Base-by-base conservation (phyloP, 1,140 invertebrate genomes). In the Scaptodrosophila lebanonensis region DNA sequence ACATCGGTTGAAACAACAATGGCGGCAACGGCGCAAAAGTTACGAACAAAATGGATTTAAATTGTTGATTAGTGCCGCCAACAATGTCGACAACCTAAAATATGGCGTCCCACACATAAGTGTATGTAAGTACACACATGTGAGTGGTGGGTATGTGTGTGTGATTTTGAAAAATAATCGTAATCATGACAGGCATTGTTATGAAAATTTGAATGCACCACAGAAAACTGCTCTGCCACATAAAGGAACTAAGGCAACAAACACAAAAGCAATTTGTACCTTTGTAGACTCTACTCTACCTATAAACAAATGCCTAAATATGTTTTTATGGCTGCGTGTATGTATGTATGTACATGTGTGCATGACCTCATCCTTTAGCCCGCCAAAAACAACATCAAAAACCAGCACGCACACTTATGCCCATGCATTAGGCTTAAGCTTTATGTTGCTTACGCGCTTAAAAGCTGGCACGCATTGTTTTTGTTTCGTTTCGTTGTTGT, bases 91-190 rank as follows among this genome's bases (percentile, higher is more conserved):
- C 53, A 45, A 63, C 43, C 22, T 8, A 25, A 25, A 25, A 25
- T 25, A n/a, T n/a, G n/a, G n/a, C n/a, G n/a, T n/a, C n/a, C n/a
- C n/a, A n/a, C n/a, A n/a, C n/a, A n/a, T n/a, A n/a, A n/a, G n/a
- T n/a, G n/a, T n/a, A n/a, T n/a, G n/a, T n/a, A n/a, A n/a, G 68
- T 38, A 57, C 39, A 29, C 33, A 11, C 33, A 13, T 9, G 8
- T 13, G 32, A 8, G 32, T 44, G 35, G 15, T 44, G 18, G 16
- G 22, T n/a, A n/a, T 36, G 29, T 35, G 9, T 35, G 43, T 57
- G 63, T 44, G 45, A 73, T 66, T 82, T 82, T 82, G 75, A 82
- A 82, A 82, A 83, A 82, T 82, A 82, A 82, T 82, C 76, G 70
- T 82, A 53, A 66, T 82, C 82, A 82, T 82, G 75, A 82, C 66